Conservation (phyloP, 2,113 vertebrate genomes). For the Kryptolebias marmoratus region DNA sequence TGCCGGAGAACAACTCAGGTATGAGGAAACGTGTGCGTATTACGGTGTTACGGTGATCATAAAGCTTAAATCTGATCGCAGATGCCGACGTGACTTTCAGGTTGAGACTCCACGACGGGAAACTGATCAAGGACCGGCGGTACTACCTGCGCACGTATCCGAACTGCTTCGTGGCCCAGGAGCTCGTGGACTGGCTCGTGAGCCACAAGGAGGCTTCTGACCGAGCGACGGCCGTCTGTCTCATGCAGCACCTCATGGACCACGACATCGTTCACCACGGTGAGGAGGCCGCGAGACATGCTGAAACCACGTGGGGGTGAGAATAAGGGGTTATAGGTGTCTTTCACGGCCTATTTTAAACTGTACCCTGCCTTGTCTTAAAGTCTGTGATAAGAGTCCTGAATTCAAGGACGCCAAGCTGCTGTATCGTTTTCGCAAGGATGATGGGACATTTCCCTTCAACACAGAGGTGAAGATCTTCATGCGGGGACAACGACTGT, state of each 20-base stretch:
- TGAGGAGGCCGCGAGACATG: slow-evolving; percentile 48
- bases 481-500: slow-evolving; percentile 84
- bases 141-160: slow-evolving; percentile 87
- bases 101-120: slow-evolving; percentile 85
- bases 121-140: slow-evolving; percentile 86
- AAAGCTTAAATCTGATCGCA: background rate
- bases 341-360: background rate
- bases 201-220: slow-evolving; percentile 86
- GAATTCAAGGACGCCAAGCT: slow-evolving; percentile 88
- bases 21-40: slow-evolving; percentile 26
- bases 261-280: slow-evolving; percentile 89
- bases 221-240: slow-evolving; percentile 79
- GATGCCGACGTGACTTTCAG: slow-evolving; percentile 57
- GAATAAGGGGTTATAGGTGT: background rate
- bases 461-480: slow-evolving; percentile 87
- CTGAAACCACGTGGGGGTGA: background rate
- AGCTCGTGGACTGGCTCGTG: slow-evolving; percentile 87
- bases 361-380: slow-evolving; percentile 38
- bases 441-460: slow-evolving; percentile 88
- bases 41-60: background rate
- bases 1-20: slow-evolving; percentile 90
- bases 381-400: slow-evolving; percentile 85
- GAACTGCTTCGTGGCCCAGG: slow-evolving; percentile 88
- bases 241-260: slow-evolving; percentile 90
- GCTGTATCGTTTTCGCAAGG: slow-evolving; percentile 89